These are phyloP conservation scores for Rattus norvegicus DNA, from an alignment of 2,113 vertebrate genomes.

Conservation along the genomic window GRCr8 NC_086023.1:45300501-45301000, in stretches of 20 bases:
- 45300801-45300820: background rate
- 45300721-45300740: constrained; percentile 33
- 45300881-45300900: background rate
- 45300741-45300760: background rate
- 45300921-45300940: background rate
- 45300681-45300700: constrained; percentile 9
- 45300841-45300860: background rate
- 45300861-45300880: background rate
- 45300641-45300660: constrained; percentile 44
- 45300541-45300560: background rate
- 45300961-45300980: background rate
- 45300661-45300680: background rate
- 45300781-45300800: background rate
- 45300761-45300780: background rate
- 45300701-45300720: background rate
- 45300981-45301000: background rate
- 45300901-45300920: background rate
- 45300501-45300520: too few species aligned
- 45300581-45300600: background rate
- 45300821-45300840: background rate
- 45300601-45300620: background rate
- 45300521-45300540: background rate
- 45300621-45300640: background rate
- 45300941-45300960: background rate
- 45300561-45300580: constrained; percentile 1